Evolutionary conservation across 2,113 vertebrate species (phyloP), one percentile per base, ranked within the genome.

Genomic region (Etheostoma cragini): DNA sequence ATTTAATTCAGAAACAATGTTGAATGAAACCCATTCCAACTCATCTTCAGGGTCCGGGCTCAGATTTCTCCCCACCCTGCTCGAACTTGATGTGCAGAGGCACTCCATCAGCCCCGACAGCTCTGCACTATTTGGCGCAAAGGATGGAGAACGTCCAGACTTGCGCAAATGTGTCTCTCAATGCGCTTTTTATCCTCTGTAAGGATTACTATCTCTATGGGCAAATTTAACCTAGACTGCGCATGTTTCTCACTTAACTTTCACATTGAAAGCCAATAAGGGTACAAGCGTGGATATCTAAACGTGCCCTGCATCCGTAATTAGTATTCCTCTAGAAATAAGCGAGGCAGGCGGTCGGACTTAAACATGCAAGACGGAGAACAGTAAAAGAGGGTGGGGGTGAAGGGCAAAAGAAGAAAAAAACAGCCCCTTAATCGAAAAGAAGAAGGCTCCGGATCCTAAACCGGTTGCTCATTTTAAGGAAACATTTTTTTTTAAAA

Each of bases 231-330:
- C 52, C 63, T 16, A 56, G 30, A 56, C 62, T 81, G 81, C 69
- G 70, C 83, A 88, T 69, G 68, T 88, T 85, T 88, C 82, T 56
- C 78, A 24, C 81, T 54, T 66, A 88, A 90, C 85, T 92, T 92
- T 63, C 82, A 88, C 80, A 62, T 1, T 77, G 72, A 65, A 75
- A 66, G 85, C 80, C 80, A 74, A 80, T 76, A 82, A 49, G 65
- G 83, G 87, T 68, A 47, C 49, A 24, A 81, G 69, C 50, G 62
- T 52, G 82, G 67, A 56, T 62, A 73, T 80, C 84, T 74, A 82
- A 65, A 92, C 90, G 93, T 93, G 93, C 78, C 80, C 85, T 86
- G 91, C 89, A 90, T 93, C 86, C 60, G 2, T 86, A 81, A 92
- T 85, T 5, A 77, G 60, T 30, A 68, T 53, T 76, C 78, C 82